A percentile compares a stretch with the other conserved stretches of the same genome.
phyloP scores from a whole-genome alignment of 2,888 invertebrate species.

The Heteromyza rotundicornis region DNA sequence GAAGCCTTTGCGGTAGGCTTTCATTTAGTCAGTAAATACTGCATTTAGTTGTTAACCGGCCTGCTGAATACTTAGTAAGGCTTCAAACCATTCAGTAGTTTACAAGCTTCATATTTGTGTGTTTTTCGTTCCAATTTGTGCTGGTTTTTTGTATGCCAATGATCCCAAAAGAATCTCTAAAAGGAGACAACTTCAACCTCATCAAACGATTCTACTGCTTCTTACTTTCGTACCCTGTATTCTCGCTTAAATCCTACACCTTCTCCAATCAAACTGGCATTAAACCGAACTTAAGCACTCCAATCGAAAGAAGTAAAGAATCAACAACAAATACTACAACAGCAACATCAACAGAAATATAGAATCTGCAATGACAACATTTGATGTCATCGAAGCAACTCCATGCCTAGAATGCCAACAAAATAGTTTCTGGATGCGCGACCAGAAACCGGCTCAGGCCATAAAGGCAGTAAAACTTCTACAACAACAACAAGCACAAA shows the following conservation, averaged over 20 bases:
- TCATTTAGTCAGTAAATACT: too few relatives aligned
- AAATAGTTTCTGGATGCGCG: not conserved
- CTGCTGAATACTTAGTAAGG: too few relatives aligned
- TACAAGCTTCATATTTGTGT: too few relatives aligned
- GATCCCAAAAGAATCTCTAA: too few relatives aligned
- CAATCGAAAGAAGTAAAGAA: not conserved
- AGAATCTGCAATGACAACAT: conserved; percentile 19
- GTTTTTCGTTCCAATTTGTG: too few relatives aligned
- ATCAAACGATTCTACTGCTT: too few relatives aligned
- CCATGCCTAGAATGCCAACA: conserved; percentile 2
- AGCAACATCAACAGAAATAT: conserved; percentile 11
- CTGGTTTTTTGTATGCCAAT: too few relatives aligned
- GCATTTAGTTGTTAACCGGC: too few relatives aligned
- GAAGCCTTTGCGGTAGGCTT: too few relatives aligned
- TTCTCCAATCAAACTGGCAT: conserved; percentile 23
- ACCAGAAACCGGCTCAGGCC: conserved; percentile 37
- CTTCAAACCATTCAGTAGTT: too few relatives aligned
- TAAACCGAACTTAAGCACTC: conserved; percentile 1
- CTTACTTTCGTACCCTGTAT: too few relatives aligned
- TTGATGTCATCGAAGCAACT: conserved; percentile 5
- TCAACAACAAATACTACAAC: conserved; percentile 9
- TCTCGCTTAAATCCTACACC: conserved; percentile 6
- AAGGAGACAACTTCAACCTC: too few relatives aligned
- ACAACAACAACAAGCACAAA: conserved; percentile 9
- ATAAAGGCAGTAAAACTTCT: conserved; percentile 7